phyloP scores from a whole-genome alignment of 2,888 invertebrate species.

The Ernsta delagoae region DNA sequence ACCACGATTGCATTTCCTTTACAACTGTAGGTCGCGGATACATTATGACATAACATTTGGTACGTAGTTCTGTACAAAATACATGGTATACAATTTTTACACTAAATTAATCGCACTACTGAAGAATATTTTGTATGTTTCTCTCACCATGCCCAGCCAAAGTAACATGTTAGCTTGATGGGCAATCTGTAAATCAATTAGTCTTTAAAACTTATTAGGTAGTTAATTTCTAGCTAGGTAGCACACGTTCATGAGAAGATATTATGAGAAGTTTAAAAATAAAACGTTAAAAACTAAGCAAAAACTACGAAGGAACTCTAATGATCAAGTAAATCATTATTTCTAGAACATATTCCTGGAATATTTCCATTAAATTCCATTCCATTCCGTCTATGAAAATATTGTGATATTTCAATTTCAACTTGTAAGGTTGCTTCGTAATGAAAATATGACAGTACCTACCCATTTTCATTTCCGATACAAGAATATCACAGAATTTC shows the following conservation, averaged over 20 bases:
- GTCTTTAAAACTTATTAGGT: too few species aligned
- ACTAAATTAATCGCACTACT: neutral
- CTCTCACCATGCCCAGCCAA: neutral
- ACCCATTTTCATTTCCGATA: too few species aligned
- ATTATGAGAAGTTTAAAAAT: too few species aligned
- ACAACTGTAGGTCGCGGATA: constrained; percentile 9
- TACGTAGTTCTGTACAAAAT: neutral
- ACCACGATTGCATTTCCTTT: constrained; percentile 15
- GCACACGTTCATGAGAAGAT: too few species aligned
- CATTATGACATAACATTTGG: constrained; percentile 8
- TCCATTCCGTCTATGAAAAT: neutral
- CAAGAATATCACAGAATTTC: neutral
- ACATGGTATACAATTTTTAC: neutral
- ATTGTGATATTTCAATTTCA: neutral
- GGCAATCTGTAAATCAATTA: neutral
- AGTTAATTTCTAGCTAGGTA: too few species aligned
- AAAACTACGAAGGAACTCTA: neutral
- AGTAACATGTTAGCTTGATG: neutral
- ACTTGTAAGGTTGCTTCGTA: neutral
- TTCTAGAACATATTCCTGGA: neutral
- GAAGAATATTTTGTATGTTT: neutral
- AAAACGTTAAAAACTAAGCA: too few species aligned
- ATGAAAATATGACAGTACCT: neutral
- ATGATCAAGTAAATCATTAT: neutral
- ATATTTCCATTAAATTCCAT: neutral